Evolutionary conservation across 2,113 vertebrate species (phyloP), one percentile per base, ranked within the genome.

Genomic region (Spea bombifrons): DNA sequence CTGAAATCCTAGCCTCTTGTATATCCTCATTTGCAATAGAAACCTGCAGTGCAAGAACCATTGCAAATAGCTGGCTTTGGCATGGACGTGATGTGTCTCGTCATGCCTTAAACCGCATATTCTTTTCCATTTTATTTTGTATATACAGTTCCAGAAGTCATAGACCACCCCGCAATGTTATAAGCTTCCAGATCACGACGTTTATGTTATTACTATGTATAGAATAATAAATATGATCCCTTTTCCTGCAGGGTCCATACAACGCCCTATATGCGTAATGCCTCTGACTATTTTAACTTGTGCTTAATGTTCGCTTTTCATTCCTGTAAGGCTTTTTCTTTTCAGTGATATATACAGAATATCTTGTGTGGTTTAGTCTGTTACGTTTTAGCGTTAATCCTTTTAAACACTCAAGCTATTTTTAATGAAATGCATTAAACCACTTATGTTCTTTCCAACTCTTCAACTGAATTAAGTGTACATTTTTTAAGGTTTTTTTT

Each of bases 361-460:
- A 63, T 67, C n/a, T 13, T 48, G 16, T 52, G 47, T 70, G 66
- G 66, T 47, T 70, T 61, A 61, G 45, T 61, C 75, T 77, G 45
- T 70, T 63, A 67, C 64, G 6, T 68, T 46, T 76, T 43, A 76
- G 65, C 15, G 61, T 10, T 65, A 66, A 75, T 75, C 64, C 49
- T 67, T 74, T 75, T 53, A 67, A 66, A 67, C 49, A 75, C 63
- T 53, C 9, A 57, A 67, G 43, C 49, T 76, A 68, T 76, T 76
- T 76, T 67, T 76, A 76, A 57, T 76, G 50, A 76, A 76, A 57
- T 76, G 50, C 65, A 76, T 66, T 76, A 67, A 68, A 76, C 65
- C 65, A 67, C 74, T 76, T 68, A 68, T 67, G 50, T 76, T 76
- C 15, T 76, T 68, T 76, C 49, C 43, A 76, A 57, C 65, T 55